Evolutionary conservation across 2,113 vertebrate species (phyloP).

Genomic region (Acinonyx jubatus): DNA sequence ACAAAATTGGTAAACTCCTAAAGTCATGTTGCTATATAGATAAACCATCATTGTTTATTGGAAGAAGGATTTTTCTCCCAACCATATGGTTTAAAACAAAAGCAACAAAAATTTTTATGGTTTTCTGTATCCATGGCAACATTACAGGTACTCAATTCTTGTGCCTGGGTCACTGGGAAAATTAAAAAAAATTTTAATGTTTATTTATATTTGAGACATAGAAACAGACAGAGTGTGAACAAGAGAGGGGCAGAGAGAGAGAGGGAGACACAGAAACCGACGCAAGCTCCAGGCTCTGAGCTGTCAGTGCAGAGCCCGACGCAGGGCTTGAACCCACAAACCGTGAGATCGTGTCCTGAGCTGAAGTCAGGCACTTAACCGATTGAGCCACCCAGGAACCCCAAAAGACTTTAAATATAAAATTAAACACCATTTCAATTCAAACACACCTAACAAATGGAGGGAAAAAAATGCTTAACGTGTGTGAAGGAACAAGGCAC

Average conservation of each 20-base stretch:
- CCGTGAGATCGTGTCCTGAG: no score
- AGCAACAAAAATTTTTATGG: neutral
- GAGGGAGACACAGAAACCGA: no score
- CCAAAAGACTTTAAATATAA: conserved; percentile 25
- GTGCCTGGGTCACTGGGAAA: conserved; percentile 40
- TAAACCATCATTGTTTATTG: neutral
- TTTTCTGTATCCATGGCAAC: conserved; percentile 59
- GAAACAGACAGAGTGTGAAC: no score
- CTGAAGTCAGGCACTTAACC: no score
- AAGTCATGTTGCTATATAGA: neutral
- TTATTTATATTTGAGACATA: no score
- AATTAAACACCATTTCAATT: conserved; percentile 34
- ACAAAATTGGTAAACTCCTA: neutral
- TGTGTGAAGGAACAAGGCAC: neutral
- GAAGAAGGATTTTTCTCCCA: conserved; percentile 24
- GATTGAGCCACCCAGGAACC: no score
- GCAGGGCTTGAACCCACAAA: no score
- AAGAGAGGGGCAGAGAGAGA: no score
- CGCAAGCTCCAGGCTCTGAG: no score
- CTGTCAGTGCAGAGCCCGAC: no score
- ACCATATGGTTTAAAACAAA: conserved; percentile 15
- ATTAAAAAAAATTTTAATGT: neutral
- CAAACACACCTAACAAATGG: conserved; percentile 58
- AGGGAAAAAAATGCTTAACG: neutral
- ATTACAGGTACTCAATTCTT: conserved; percentile 41